phyloP scores from a whole-genome alignment of 2,113 vertebrate species.

The Dicentrarchus labrax region DNA sequence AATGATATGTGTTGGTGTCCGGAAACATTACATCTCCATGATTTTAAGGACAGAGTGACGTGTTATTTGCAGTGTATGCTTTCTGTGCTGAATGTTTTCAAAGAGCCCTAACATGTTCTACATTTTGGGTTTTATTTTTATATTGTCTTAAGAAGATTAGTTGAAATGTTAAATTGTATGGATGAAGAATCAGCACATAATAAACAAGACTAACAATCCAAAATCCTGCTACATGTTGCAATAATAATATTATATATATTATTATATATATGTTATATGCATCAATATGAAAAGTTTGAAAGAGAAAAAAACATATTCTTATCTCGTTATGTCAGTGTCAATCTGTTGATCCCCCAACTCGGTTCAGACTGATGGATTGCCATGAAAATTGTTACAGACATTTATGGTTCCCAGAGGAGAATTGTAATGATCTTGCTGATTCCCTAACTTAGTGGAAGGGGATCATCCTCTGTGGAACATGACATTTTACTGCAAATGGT shows the following conservation, averaged over 20 bases:
- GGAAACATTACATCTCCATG: not conserved
- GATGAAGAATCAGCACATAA: not conserved
- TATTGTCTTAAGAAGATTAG: not conserved
- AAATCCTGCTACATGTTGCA: not conserved
- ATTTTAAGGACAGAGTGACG: not conserved
- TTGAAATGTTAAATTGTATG: not conserved
- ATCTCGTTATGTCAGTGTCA: not conserved
- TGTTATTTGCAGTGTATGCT: not conserved
- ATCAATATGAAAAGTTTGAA: not conserved
- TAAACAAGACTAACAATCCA: not conserved
- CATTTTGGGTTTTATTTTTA: not conserved
- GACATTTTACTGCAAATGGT: not conserved
- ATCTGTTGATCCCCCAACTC: not conserved
- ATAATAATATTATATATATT: too few species aligned
- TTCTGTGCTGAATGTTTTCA: slow-evolving; percentile 6
- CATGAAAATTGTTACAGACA: not conserved
- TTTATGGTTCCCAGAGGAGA: slow-evolving; percentile 22
- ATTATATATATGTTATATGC: too few species aligned
- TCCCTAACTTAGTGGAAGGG: not conserved
- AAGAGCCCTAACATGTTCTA: not conserved
- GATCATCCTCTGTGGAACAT: too few species aligned
- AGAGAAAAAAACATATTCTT: not conserved
- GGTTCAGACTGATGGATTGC: not conserved
- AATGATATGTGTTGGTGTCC: not conserved
- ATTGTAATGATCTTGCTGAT: not conserved